Conservation (phyloP, 2,113 vertebrate species). For the Nesogale talazaci region DNA sequence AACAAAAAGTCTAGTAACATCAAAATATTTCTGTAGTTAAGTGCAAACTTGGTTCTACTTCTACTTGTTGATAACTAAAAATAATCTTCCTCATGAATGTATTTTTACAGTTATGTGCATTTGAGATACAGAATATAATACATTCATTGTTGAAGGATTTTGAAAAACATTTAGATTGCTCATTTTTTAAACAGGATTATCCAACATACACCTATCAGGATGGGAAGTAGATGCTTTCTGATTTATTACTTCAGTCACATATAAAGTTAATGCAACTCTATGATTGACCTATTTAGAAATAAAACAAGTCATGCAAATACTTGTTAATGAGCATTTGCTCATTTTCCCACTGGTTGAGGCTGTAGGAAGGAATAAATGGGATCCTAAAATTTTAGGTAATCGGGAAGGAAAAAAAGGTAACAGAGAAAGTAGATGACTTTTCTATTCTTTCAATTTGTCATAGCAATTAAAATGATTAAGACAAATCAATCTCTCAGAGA, state of each 20-base stretch:
- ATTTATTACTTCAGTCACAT: slow-evolving; percentile 6
- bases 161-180: neutral
- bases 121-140: neutral
- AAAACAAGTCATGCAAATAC: too few species aligned
- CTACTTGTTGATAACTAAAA: slow-evolving; percentile 22
- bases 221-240: neutral
- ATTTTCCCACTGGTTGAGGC: too few species aligned
- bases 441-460: too few species aligned
- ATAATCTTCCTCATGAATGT: neutral
- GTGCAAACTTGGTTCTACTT: neutral
- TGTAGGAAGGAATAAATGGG: too few species aligned
- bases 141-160: neutral
- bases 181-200: neutral
- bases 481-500: neutral
- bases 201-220: neutral
- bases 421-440: too few species aligned
- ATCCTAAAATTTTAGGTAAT: too few species aligned
- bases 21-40: neutral
- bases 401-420: too few species aligned
- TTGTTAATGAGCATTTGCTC: too few species aligned
- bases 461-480: neutral
- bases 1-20: neutral
- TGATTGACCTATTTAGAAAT: too few species aligned
- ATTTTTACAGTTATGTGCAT: neutral
- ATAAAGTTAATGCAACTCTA: neutral